Base-by-base conservation (phyloP, 2,888 invertebrate genomes). In the Cataglyphis cursor region DNA sequence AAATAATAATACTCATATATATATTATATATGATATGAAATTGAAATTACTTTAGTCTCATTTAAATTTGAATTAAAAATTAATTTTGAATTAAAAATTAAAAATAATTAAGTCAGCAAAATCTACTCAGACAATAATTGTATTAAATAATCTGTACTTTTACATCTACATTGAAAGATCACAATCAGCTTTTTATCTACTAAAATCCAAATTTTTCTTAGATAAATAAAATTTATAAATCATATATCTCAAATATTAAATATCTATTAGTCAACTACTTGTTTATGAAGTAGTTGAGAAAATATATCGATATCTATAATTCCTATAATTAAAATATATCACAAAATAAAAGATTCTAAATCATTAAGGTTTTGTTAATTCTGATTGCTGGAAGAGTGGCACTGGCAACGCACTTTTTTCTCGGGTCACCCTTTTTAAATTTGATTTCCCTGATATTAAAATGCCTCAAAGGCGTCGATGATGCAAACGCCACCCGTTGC, bases 401-500 rank as follows among this genome's bases (percentile, higher is more conserved):
- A 10, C 0, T 18, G 61, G 8, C 18, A 28, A 3, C 15, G 18
- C 28, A 44, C 70, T 21, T 48, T 54, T 51, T 44, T 38, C 54
- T n/a, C n/a, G 24, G 18, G 24, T n/a, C 54, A 28, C n/a, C 28
- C n/a, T 65, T n/a, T 65, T n/a, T 54, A 76, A 76, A 76, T 54
- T 76, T 38, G 41, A 78, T 78, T 59, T 78, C 24, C 31, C 15
- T 41, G 70, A 70, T 68, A 70, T 78, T 70, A 70, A 70, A 44
- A 70, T 44, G 72, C 44, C 59, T 59, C 76, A 75, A 62, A 41
- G 57, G 65, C 18, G 65, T 41, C 73, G 80, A 85, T 76, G 48
- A 74, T 62, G 81, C 65, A 59, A 83, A 64, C 74, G 68, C 76
- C 74, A 80, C 61, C 64, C 57, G 48, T 62, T 61, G 75, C 54